Evolutionary conservation across 2,797 vertebrate genomes (phyloP).

Genomic region (Lacerta viridis): DNA sequence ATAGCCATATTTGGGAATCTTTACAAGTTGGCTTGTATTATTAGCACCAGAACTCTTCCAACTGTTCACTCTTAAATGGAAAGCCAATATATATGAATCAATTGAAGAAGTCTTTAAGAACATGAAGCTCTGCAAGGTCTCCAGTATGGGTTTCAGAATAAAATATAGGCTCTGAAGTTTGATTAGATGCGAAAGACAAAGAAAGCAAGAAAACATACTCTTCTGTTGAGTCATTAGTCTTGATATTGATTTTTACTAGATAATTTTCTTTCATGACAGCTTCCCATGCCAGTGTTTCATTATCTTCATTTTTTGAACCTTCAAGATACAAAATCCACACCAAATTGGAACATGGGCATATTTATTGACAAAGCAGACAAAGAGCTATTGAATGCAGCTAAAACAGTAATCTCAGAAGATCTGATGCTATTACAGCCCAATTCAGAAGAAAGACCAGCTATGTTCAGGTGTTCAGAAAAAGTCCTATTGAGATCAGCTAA

Average conservation of each 20-base stretch:
- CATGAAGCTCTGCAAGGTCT: not conserved
- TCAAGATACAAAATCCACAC: slow-evolving; percentile 29
- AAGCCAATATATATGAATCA: slow-evolving; percentile 12
- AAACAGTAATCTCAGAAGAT: not conserved
- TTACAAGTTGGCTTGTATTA: not conserved
- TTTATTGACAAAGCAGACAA: slow-evolving; percentile 43
- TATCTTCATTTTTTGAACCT: slow-evolving; percentile 83
- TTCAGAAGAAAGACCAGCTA: not conserved
- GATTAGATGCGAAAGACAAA: slow-evolving; percentile 24
- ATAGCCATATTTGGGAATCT: not conserved
- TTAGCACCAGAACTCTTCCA: not conserved
- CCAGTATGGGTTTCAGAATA: slow-evolving; percentile 3
- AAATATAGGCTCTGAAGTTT: not conserved
- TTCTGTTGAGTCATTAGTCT: slow-evolving; percentile 77
- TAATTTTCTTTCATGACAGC: slow-evolving; percentile 88
- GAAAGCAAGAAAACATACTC: slow-evolving; percentile 70
- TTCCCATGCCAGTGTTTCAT: slow-evolving; percentile 84
- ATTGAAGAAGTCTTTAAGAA: not conserved
- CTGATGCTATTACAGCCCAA: not conserved
- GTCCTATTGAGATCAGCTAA: not conserved
- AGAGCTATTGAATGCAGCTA: slow-evolving; percentile 14
- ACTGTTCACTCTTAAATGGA: not conserved
- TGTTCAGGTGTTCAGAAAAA: not conserved
- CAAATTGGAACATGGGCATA: not conserved
- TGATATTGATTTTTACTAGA: slow-evolving; percentile 83